phyloP scores from a whole-genome alignment of 2,888 invertebrate species.

The Sylvicola cinctus region DNA sequence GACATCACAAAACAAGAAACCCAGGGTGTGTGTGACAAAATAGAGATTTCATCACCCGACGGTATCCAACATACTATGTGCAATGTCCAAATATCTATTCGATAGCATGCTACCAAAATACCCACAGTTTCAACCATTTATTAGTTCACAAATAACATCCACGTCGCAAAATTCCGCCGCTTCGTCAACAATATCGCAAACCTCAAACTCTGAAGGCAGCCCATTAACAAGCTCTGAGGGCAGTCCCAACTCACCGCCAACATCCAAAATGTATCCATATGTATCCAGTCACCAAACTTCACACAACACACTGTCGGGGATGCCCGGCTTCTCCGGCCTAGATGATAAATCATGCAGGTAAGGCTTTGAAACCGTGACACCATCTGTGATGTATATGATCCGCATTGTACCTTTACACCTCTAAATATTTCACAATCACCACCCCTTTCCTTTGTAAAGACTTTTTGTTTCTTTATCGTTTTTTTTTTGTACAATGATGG shows the following conservation, averaged over 20 bases:
- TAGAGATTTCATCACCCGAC: too few species aligned
- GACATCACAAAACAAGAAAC: too few species aligned
- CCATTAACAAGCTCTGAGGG: slow-evolving; percentile 40
- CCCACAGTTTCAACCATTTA: slow-evolving; percentile 44
- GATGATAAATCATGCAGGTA: slow-evolving; percentile 28
- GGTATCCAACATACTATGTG: slow-evolving; percentile 13
- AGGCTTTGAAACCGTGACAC: slow-evolving; percentile 5
- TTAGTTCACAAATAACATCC: slow-evolving; percentile 27
- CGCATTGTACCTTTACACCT: not conserved
- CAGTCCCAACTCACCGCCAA: slow-evolving; percentile 39
- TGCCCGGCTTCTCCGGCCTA: slow-evolving; percentile 26
- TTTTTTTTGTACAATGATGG: too few species aligned
- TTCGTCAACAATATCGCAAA: slow-evolving; percentile 49
- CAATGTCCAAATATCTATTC: slow-evolving; percentile 95
- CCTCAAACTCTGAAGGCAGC: slow-evolving; percentile 42
- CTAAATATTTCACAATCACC: not conserved
- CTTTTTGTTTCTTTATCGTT: too few species aligned
- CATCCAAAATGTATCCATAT: slow-evolving; percentile 81
- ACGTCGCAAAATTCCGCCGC: slow-evolving; percentile 28
- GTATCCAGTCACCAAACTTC: slow-evolving; percentile 48
- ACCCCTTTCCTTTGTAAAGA: too few species aligned
- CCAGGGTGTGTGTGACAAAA: too few species aligned
- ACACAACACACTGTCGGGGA: slow-evolving; percentile 69
- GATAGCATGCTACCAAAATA: slow-evolving; percentile 96
- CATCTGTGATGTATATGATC: not conserved